Evolutionary conservation across 2,888 invertebrate species (phyloP), one percentile per base, ranked within the genome.

Genomic region (Dolichopus griseipennis): DNA sequence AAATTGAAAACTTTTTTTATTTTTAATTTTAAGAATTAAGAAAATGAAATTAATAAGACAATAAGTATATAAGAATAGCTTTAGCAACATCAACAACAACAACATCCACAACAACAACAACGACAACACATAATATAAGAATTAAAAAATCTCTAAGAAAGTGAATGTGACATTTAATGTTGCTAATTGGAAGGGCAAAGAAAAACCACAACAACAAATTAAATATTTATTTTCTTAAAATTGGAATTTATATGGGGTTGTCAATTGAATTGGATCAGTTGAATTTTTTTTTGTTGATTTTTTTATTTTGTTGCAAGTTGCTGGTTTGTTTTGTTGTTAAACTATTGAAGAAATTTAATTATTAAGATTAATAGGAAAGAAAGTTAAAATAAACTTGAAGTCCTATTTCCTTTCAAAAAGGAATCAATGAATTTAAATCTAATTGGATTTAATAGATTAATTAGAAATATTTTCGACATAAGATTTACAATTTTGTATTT

Each of bases 151-250:
- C 15, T 52, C 52, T 52, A 18, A 52, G 52, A 52, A 52, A 52
- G 52, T 52, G 52, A 52, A 52, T 52, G 52, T 52, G 52, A 52
- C 52, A 12, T 52, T 52, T 52, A 15, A 52, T 52, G 52, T 52
- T 52, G 52, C 52, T 52, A 52, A 52, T 52, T 52, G 52, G 52
- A 52, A 52, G 6, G 15, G 18, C 9, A n/a, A 52, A 52, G 2
- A 18, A 52, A 52, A 52, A 52, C 1, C 2, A 41, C 3, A 15
- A 41, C 9, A 41, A 41, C 8, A 41, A 9, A 41, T 6, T n/a
- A 52, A 52, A 5, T 4, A 52, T 52, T 52, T 52, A 52, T 52
- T 52, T 52, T n/a, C 18, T 18, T 52, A 52, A 52, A 52, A 52
- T 18, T 52, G 52, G 52, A 52, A 52, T 52, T 52, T 52, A 52